phyloP scores from a whole-genome alignment of 2,113 vertebrate genomes.

The Sisor rabdophorus region DNA sequence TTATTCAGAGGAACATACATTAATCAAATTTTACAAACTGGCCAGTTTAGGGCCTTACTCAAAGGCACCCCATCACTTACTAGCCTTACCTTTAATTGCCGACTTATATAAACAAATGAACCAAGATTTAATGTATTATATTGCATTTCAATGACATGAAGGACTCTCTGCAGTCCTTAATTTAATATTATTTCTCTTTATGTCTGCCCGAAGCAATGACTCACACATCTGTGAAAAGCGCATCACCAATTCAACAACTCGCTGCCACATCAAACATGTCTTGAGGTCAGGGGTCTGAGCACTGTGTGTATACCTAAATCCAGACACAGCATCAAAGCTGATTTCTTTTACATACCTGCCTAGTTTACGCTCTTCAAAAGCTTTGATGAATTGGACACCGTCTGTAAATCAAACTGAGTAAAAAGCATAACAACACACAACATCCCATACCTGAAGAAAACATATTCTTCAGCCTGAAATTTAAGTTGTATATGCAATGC shows the following conservation, averaged over 20 bases:
- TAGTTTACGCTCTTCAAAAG: conserved; percentile 46
- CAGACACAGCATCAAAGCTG: conserved; percentile 52
- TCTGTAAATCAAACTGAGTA: conserved; percentile 26
- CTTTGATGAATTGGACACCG: conserved; percentile 46
- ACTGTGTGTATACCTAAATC: conserved; percentile 43
- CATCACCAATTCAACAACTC: conserved; percentile 55
- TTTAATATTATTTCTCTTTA: conserved; percentile 59
- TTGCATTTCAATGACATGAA: not conserved
- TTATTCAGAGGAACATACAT: too few species aligned
- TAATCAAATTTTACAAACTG: too few species aligned
- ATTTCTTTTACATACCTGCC: conserved; percentile 57
- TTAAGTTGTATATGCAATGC: too few species aligned
- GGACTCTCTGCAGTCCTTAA: conserved; percentile 51
- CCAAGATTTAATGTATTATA: not conserved
- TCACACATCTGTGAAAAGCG: conserved; percentile 51
- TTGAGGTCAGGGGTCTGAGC: conserved; percentile 42
- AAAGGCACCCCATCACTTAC: too few species aligned
- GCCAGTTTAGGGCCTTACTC: too few species aligned
- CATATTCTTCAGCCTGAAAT: too few species aligned
- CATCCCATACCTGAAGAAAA: conserved; percentile 29
- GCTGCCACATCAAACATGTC: conserved; percentile 62
- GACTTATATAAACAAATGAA: not conserved
- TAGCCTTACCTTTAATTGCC: not conserved
- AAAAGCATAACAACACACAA: conserved; percentile 42
- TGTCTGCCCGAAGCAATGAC: conserved; percentile 50